A percentile compares a stretch with the other conserved stretches of the same genome.
Evolutionary conservation across 2,797 vertebrate species (phyloP).

Genomic region (Phyllotis vaccarum): DNA sequence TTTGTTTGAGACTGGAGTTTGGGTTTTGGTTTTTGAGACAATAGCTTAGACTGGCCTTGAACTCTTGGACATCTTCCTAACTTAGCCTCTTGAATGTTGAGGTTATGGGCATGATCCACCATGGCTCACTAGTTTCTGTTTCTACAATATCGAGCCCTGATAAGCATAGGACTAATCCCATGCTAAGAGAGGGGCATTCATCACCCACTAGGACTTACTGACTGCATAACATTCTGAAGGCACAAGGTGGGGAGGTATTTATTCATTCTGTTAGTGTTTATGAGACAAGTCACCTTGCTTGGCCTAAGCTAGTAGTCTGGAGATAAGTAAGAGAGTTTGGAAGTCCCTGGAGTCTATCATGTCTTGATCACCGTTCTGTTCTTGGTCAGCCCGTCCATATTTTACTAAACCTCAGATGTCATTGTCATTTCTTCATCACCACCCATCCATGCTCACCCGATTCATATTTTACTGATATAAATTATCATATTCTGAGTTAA

Average conservation of each 20-base stretch:
- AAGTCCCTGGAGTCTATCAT: not conserved
- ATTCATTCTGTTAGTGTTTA: constrained; percentile 10
- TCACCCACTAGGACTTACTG: not conserved
- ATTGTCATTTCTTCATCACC: not conserved
- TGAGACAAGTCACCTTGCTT: not conserved
- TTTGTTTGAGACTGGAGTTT: not conserved
- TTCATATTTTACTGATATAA: not conserved
- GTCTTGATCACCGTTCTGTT: not conserved
- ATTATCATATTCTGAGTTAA: not conserved
- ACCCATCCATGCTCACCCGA: not conserved
- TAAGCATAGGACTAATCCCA: not conserved
- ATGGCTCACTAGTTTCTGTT: not conserved
- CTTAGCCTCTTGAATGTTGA: not conserved
- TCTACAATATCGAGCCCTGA: not conserved
- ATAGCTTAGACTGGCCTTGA: not conserved
- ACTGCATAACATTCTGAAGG: constrained; percentile 5
- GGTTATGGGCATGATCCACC: too few species aligned
- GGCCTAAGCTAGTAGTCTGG: not conserved
- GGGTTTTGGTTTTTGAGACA: not conserved
- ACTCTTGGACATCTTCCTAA: not conserved
- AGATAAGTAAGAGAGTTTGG: not conserved
- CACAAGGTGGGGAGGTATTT: not conserved
- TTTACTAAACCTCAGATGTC: constrained; percentile 17
- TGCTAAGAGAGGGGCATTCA: not conserved
- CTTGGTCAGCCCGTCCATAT: not conserved